Conservation (phyloP, 2,888 invertebrate genomes). For the Slavum lentiscoides region DNA sequence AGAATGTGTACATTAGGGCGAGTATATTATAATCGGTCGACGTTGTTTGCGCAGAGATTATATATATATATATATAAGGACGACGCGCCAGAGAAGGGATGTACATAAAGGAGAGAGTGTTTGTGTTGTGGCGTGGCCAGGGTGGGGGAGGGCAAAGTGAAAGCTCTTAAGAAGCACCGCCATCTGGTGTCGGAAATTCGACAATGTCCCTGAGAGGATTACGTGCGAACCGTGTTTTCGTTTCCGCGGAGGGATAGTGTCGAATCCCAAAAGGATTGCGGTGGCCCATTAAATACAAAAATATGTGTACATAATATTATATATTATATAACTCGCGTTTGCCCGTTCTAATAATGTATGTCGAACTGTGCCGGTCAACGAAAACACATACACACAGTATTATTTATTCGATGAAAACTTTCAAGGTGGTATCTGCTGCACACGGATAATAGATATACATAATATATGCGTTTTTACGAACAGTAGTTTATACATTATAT, state of each 20-base stretch:
- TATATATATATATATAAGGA: conserved; percentile 4
- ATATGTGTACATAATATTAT: neutral
- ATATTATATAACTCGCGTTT: neutral
- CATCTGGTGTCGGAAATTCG: conserved; percentile 46
- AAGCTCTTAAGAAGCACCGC: conserved; percentile 48
- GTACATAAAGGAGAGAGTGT: conserved; percentile 1
- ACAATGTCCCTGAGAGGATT: conserved; percentile 48
- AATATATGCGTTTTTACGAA: no score
- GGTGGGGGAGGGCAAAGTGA: neutral
- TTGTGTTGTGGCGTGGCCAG: conserved; percentile 19
- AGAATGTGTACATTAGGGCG: conserved; percentile 37
- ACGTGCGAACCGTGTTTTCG: conserved; percentile 31
- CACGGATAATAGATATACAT: no score
- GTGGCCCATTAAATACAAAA: neutral
- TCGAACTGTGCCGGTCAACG: no score
- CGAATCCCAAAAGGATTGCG: conserved; percentile 46
- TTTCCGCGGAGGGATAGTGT: conserved; percentile 27
- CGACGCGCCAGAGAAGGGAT: conserved; percentile 18
- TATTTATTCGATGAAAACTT: no score
- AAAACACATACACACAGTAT: no score
- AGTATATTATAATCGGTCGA: conserved; percentile 35
- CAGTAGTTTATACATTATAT: no score
- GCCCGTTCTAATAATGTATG: neutral
- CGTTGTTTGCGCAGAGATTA: conserved; percentile 50
- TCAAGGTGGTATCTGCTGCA: no score